Percentiles rank a stretch among this genome's conserved stretches.
Evolutionary conservation across 2,888 invertebrate genomes (phyloP).

Genomic region (Antheraea assamensis): DNA sequence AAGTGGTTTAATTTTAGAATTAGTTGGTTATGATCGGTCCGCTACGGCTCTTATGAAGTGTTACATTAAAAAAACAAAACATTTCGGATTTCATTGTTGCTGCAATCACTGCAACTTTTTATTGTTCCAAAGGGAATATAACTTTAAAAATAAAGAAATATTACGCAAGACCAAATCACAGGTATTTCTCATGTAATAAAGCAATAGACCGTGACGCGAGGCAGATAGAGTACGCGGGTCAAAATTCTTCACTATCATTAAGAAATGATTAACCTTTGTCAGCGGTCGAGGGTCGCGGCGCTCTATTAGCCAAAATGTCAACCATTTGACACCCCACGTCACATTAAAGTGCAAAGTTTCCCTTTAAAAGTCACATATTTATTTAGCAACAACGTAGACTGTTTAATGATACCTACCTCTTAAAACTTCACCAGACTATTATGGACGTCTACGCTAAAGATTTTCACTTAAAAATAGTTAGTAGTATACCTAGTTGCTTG

Average conservation of each 20-base stretch:
- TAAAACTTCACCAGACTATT: neutral
- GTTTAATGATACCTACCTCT: neutral
- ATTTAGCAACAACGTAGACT: neutral
- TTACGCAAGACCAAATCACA: neutral
- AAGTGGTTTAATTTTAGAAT: too few relatives aligned
- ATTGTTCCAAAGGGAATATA: neutral
- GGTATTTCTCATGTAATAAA: neutral
- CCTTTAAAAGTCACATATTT: constrained; percentile 9
- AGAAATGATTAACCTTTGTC: constrained; percentile 76
- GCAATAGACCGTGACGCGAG: constrained; percentile 8
- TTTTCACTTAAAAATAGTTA: neutral
- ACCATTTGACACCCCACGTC: constrained; percentile 34
- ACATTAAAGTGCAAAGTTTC: constrained; percentile 19
- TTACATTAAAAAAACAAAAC: too few relatives aligned
- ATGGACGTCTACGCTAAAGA: neutral
- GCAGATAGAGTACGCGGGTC: constrained; percentile 13
- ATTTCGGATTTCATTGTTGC: neutral
- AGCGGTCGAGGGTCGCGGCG: constrained; percentile 52
- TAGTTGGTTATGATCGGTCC: too few relatives aligned
- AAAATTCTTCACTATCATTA: constrained; percentile 62
- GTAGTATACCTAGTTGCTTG: neutral
- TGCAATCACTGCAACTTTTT: neutral
- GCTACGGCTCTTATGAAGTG: too few relatives aligned
- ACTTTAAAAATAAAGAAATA: neutral
- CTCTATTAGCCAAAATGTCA: constrained; percentile 58